Evolutionary conservation across 2,797 vertebrate species (phyloP), one percentile per base, ranked within the genome.

Genomic region (Mormyrops attenuatus): DNA sequence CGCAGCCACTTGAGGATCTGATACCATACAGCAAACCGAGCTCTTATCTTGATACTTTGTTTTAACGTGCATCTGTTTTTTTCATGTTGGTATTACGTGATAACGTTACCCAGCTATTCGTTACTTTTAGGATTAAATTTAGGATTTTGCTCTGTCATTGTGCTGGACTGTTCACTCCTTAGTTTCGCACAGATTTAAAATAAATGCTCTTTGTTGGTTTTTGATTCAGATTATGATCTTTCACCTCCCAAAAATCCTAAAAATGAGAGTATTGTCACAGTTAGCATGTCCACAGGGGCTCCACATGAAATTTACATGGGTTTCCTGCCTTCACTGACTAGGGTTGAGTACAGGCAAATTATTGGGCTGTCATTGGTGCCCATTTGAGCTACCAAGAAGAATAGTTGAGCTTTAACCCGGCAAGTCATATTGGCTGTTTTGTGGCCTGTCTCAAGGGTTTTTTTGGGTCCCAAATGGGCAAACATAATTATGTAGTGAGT

Each of bases 1-100:
- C 50, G 92, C 80, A 92, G 20, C 38, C 90, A 88, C 93, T 52
- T 22, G 41, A 53, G n/a, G 22, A 30, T 85, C 50, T 53, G 50
- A 85, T 50, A 53, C 9, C 17, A 44, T 63, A 57, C 34, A 26
- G 9, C 60, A n/a, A 50, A 30, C 66, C 1, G 3, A 34, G 30
- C 26, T 80, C 5, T 44, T 80, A 7, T 44, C 34, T 20, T 7
- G 73, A n/a, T 47, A 9, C 73, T 80, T 44, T 80, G 41, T 47
- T 44, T 20, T 41, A 80, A 20, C 2, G 6, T n/a, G 77, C 20
- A 7, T 80, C 38, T 47, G 41, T 80, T 20, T n/a, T 80, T 7
- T 80, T 44, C 38, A 47, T 47, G 17, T 80, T 6, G 20, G 6
- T 80, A 44, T 80, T n/a, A 80, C 38, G 3, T n/a, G 41, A n/a